Conservation (phyloP, 2,113 vertebrate genomes). For the Cyrtonyx montezumae region DNA sequence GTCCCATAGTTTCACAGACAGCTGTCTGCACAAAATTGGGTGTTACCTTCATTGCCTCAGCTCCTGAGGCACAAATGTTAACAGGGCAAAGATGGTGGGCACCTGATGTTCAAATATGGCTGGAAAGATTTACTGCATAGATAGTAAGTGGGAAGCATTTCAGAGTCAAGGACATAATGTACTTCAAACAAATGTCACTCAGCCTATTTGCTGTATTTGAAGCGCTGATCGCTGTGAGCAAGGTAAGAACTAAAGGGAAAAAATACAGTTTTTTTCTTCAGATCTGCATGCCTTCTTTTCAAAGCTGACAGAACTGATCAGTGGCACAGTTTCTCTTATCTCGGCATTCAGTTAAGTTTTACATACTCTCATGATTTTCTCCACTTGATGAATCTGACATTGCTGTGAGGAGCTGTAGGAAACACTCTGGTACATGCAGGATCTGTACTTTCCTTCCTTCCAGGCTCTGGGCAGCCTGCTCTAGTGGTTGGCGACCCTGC, state of each 20-base stretch:
- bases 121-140: neutral
- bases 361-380: neutral
- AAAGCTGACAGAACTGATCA: neutral
- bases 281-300: neutral
- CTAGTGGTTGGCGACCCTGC: no score
- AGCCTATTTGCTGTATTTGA: neutral
- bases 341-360: neutral
- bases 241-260: neutral
- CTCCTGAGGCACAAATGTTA: neutral
- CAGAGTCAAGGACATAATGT: neutral
- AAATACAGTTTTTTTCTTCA: neutral
- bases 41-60: neutral
- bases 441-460: neutral
- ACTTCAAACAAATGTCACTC: neutral
- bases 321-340: neutral
- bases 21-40: conserved; percentile 12
- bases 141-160: neutral
- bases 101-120: neutral
- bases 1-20: neutral
- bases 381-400: neutral
- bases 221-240: neutral
- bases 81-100: neutral
- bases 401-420: neutral
- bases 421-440: neutral
- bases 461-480: no score